These are phyloP conservation scores for Gonioctena quinquepunctata DNA, from an alignment of 1,140 invertebrate genomes.

Conservation along the genomic window DNA sequence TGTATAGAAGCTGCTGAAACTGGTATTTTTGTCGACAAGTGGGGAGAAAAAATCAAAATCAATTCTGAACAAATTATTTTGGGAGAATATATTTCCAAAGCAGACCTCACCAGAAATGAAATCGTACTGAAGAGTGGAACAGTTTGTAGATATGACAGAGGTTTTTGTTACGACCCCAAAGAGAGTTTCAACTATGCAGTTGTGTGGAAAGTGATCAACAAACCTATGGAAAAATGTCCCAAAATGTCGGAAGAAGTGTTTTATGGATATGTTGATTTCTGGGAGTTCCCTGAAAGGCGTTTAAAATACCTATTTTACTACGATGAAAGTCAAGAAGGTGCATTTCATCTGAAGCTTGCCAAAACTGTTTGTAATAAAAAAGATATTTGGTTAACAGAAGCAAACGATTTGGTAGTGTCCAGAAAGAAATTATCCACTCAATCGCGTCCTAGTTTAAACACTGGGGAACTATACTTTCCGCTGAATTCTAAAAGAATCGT, in stretches of 20 bases:
- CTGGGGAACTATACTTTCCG: not conserved
- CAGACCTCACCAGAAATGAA: not conserved
- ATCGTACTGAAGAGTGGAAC: not conserved
- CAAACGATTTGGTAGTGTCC: not conserved
- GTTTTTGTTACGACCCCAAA: not conserved
- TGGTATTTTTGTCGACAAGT: not conserved
- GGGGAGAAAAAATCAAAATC: not conserved
- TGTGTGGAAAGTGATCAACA: not conserved
- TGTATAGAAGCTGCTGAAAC: not conserved
- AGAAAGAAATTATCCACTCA: too few species aligned
- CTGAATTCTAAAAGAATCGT: not conserved
- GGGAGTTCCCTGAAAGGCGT: not conserved
- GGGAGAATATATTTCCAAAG: not conserved
- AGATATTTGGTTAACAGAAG: not conserved
- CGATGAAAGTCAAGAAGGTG: not conserved
- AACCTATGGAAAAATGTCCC: not conserved
- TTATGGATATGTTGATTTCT: not conserved
- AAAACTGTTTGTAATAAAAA: not conserved
- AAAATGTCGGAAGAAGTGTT: not conserved
- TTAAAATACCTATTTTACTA: conserved; percentile 2
- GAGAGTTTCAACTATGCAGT: not conserved
- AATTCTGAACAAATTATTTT: not conserved
- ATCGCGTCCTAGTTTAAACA: not conserved
- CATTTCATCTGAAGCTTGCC: not conserved
- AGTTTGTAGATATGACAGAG: not conserved